Percentiles rank a stretch among this genome's conserved stretches.
phyloP scores from a whole-genome alignment of 2,113 vertebrate species.

The Xenus cinereus region DNA sequence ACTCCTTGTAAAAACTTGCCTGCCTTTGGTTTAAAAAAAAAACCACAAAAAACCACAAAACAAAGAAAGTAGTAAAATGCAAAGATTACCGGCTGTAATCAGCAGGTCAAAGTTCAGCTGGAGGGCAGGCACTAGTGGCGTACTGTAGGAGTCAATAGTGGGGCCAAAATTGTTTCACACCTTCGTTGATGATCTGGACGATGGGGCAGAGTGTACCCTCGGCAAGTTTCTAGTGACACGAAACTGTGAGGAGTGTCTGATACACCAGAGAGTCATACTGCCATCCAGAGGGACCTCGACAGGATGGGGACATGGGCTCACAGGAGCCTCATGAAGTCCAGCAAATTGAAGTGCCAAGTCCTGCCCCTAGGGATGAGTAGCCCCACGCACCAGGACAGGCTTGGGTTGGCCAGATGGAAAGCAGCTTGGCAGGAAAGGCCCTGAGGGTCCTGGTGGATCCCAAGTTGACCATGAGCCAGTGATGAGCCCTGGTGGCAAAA shows the following conservation, averaged over 20 bases:
- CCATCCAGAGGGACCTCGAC: background rate
- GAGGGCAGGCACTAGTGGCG: background rate
- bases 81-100: background rate
- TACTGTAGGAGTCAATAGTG: background rate
- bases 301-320: background rate
- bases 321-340: background rate
- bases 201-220: too few relatives aligned
- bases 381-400: too few relatives aligned
- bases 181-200: background rate
- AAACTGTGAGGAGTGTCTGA: background rate
- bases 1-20: background rate
- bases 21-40: background rate
- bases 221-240: background rate
- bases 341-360: background rate
- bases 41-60: too few relatives aligned
- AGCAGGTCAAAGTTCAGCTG: background rate
- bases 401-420: background rate
- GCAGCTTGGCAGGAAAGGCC: background rate
- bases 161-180: background rate
- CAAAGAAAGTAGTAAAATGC: background rate
- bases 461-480: background rate
- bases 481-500: background rate
- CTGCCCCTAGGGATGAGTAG: background rate
- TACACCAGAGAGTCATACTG: background rate
- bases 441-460: fast-evolving